Conservation (phyloP, 2,888 invertebrate species). For the Drosophila macrothrix region DNA sequence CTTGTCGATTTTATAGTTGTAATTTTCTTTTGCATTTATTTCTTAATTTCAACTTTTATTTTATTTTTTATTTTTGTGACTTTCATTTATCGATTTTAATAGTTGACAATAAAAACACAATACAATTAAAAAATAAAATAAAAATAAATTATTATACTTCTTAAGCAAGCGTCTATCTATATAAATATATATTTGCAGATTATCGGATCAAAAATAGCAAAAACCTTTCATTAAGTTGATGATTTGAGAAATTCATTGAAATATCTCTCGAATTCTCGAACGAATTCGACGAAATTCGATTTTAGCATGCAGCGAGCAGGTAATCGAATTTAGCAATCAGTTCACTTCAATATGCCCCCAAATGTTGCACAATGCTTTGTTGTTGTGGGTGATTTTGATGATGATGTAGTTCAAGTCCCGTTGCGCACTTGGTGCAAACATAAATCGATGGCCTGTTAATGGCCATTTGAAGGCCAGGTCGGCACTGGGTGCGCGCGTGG, state of each 20-base stretch:
- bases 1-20: neutral
- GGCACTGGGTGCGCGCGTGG: conserved; percentile 51
- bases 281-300: neutral
- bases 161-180: neutral
- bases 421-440: conserved; percentile 62
- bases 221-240: neutral
- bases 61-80: neutral
- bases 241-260: neutral
- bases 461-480: conserved; percentile 72
- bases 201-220: neutral
- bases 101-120: no score
- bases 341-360: neutral
- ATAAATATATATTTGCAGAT: neutral
- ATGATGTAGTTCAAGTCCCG: conserved; percentile 49
- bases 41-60: neutral
- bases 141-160: neutral
- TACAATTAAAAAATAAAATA: neutral
- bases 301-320: neutral
- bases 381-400: conserved; percentile 3
- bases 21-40: neutral
- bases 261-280: neutral
- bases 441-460: conserved; percentile 75
- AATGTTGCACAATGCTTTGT: conserved; percentile 2
- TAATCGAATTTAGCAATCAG: neutral
- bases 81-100: neutral